A percentile compares a stretch with the other conserved stretches of the same genome.
phyloP scores from a whole-genome alignment of 1,140 invertebrate genomes.

The Drosophila pachea region DNA sequence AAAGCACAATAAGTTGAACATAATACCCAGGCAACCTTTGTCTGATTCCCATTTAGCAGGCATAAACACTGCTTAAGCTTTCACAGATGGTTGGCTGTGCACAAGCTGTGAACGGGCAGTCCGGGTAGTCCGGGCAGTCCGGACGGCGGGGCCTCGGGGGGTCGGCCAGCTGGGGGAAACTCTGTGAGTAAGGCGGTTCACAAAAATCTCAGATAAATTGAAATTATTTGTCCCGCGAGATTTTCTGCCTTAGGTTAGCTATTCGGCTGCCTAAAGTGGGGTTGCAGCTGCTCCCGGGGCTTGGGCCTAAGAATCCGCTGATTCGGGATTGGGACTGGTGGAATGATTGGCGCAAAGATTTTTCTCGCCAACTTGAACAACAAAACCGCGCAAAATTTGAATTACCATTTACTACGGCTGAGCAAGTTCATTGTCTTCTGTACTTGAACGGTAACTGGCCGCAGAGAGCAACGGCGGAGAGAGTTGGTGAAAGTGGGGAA shows the following conservation, averaged over 20 bases:
- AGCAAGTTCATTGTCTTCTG: conserved; percentile 34
- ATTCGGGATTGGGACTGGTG: neutral
- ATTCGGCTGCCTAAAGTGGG: neutral
- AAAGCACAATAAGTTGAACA: conserved; percentile 44
- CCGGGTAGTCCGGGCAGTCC: neutral
- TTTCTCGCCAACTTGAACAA: conserved; percentile 1
- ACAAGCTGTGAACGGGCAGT: conserved; percentile 1
- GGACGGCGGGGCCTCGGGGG: too few species aligned
- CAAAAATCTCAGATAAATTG: conserved; percentile 46
- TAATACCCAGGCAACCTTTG: conserved; percentile 49
- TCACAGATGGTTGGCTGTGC: conserved; percentile 21
- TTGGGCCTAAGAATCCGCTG: neutral
- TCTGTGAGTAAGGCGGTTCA: conserved; percentile 3
- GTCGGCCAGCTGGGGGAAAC: neutral
- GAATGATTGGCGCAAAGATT: neutral
- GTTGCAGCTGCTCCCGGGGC: neutral
- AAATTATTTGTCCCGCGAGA: conserved; percentile 57
- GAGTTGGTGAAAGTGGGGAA: too few species aligned
- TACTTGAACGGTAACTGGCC: conserved; percentile 21
- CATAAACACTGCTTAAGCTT: conserved; percentile 66
- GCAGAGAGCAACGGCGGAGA: neutral
- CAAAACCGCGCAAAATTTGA: conserved; percentile 16
- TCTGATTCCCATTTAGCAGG: conserved; percentile 53
- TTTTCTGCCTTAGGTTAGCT: conserved; percentile 9
- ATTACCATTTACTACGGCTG: neutral